These are phyloP conservation scores for Stomatorhinus ivindoensis DNA, from an alignment of 2,113 vertebrate genomes.

Conservation along the genomic window DNA sequence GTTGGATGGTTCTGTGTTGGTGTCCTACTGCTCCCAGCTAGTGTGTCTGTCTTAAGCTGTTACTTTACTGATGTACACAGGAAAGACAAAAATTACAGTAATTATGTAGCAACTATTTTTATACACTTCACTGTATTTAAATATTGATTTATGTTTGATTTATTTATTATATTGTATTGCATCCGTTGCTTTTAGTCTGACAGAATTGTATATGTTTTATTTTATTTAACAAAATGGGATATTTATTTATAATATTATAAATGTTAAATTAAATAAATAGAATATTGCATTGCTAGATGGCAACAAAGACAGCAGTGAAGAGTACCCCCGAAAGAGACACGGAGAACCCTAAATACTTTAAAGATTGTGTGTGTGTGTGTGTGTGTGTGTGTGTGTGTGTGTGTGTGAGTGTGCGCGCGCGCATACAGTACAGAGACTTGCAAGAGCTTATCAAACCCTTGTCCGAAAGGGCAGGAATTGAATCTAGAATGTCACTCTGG, in stretches of 20 bases:
- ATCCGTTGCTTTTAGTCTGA: constrained; percentile 9
- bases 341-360: not conserved
- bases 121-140: constrained; percentile 43
- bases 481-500: not conserved
- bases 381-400: not conserved
- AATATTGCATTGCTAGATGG: constrained; percentile 7
- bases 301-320: not conserved
- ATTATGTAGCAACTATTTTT: constrained; percentile 62
- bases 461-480: not conserved
- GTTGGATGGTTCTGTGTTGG: constrained; percentile 8
- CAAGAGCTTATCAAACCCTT: not conserved
- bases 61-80: constrained; percentile 13
- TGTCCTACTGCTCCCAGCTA: not conserved
- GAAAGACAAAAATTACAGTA: constrained; percentile 12
- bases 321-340: not conserved
- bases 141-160: constrained; percentile 31
- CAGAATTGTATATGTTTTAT: constrained; percentile 21
- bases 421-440: not conserved
- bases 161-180: constrained; percentile 10
- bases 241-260: constrained; percentile 3
- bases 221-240: constrained; percentile 16
- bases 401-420: too few species aligned
- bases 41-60: constrained; percentile 17
- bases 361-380: not conserved
- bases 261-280: constrained; percentile 17